Conservation (phyloP, 1,140 invertebrate genomes). For the Trichogramma pretiosum region DNA sequence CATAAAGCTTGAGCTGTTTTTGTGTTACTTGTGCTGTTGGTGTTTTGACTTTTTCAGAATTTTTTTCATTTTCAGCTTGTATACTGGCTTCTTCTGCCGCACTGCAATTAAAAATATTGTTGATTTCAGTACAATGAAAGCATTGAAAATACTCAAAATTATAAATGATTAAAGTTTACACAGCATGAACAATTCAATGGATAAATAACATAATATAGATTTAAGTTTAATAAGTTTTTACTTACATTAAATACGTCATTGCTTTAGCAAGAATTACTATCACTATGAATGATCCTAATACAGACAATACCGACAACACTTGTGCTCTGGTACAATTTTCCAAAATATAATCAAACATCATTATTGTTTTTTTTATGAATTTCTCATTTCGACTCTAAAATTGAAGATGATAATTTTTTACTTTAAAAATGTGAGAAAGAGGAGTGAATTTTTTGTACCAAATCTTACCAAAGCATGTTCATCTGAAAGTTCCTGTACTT, state of each 20-base stretch:
- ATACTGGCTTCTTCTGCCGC: constrained; percentile 73
- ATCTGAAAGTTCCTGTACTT: constrained; percentile 44
- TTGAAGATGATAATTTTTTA: background rate
- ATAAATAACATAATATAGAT: too few relatives aligned
- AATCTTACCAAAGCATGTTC: constrained; percentile 44
- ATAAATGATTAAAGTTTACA: constrained; percentile 9
- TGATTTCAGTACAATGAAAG: background rate
- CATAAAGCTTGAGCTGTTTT: constrained; percentile 75
- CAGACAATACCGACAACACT: constrained; percentile 70
- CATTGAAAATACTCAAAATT: constrained; percentile 4
- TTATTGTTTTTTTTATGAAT: constrained; percentile 56
- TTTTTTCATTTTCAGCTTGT: constrained; percentile 50
- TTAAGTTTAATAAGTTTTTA: constrained; percentile 23
- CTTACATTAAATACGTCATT: constrained; percentile 80
- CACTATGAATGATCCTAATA: constrained; percentile 70
- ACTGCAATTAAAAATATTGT: constrained; percentile 37
- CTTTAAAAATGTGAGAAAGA: background rate
- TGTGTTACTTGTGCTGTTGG: constrained; percentile 34
- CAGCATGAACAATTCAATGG: background rate
- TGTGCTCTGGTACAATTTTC: constrained; percentile 73
- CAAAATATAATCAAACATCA: constrained; percentile 64
- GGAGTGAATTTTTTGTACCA: background rate
- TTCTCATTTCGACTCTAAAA: constrained; percentile 61
- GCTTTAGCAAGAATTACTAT: constrained; percentile 76
- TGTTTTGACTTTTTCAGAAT: constrained; percentile 41